These are phyloP conservation scores for Callyntrura guangdongensis DNA, from an alignment of 2,888 invertebrate genomes.

Conservation along the genomic window DNA sequence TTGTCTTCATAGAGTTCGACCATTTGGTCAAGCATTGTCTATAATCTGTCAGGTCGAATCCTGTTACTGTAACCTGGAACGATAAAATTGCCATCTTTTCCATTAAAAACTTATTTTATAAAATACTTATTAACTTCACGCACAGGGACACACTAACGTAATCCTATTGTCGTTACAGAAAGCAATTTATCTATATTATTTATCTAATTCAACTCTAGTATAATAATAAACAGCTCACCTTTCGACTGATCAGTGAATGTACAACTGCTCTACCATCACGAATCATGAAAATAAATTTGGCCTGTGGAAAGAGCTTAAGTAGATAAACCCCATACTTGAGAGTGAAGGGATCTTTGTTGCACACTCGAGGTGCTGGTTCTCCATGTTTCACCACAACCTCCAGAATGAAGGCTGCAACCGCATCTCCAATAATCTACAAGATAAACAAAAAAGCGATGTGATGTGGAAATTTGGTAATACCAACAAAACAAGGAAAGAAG, in stretches of 20 bases:
- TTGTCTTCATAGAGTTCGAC: conserved; percentile 97
- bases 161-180: conserved; percentile 2
- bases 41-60: conserved; percentile 97
- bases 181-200: conserved; percentile 43
- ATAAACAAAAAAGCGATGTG: conserved; percentile 73
- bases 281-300: conserved; percentile 99
- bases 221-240: conserved; percentile 88
- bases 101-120: conserved; percentile 14
- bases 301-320: conserved; percentile 97
- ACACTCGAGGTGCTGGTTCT: conserved; percentile 96
- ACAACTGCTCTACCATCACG: conserved; percentile 99
- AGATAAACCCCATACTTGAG: conserved; percentile 98
- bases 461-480: conserved; percentile 27
- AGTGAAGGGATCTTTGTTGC: conserved; percentile 99
- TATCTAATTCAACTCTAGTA: conserved; percentile 2
- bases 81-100: conserved; percentile 11
- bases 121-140: neutral
- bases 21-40: conserved; percentile 98
- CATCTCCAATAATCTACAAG: conserved; percentile 93
- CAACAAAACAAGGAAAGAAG: neutral
- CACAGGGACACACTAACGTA: neutral
- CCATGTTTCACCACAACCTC: conserved; percentile 99
- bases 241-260: conserved; percentile 98
- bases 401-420: conserved; percentile 98
- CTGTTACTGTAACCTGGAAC: conserved; percentile 91